Conservation (phyloP, 1,140 invertebrate species). For the Drosophila takahashii region DNA sequence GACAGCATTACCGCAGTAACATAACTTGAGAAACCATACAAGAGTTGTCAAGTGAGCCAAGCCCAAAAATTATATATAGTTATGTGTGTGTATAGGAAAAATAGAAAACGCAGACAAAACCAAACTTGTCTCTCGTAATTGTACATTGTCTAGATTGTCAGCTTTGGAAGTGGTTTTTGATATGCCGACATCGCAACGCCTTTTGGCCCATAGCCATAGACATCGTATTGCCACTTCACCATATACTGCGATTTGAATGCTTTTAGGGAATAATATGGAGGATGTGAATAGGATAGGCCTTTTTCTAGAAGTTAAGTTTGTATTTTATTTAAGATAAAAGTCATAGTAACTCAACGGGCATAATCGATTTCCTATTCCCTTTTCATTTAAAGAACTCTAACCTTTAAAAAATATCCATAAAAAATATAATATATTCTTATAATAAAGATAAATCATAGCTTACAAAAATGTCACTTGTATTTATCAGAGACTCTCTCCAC, state of each 20-base stretch:
- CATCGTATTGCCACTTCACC: constrained; percentile 16
- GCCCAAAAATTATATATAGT: constrained; percentile 35
- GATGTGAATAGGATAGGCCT: neutral
- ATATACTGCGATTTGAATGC: constrained; percentile 12
- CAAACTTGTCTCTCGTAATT: constrained; percentile 78
- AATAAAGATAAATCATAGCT: neutral
- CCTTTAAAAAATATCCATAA: too few relatives aligned
- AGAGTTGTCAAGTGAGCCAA: constrained; percentile 62
- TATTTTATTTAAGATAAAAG: neutral
- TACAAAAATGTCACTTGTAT: too few relatives aligned
- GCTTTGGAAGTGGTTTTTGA: constrained; percentile 65
- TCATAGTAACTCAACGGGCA: neutral
- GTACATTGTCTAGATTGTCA: constrained; percentile 71
- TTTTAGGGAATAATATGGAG: neutral
- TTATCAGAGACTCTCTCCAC: neutral
- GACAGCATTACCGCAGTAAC: constrained; percentile 48
- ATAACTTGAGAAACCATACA: constrained; percentile 32
- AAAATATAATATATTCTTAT: neutral
- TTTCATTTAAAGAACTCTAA: neutral
- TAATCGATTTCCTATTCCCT: neutral
- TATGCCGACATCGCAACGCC: constrained; percentile 68
- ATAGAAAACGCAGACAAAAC: constrained; percentile 20
- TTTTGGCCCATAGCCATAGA: constrained; percentile 10
- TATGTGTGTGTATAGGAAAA: neutral
- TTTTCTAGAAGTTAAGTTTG: neutral